A percentile compares a stretch with the other conserved stretches of the same genome.
Conservation (phyloP, 2,888 invertebrate genomes). For the Colletes collaris region DNA sequence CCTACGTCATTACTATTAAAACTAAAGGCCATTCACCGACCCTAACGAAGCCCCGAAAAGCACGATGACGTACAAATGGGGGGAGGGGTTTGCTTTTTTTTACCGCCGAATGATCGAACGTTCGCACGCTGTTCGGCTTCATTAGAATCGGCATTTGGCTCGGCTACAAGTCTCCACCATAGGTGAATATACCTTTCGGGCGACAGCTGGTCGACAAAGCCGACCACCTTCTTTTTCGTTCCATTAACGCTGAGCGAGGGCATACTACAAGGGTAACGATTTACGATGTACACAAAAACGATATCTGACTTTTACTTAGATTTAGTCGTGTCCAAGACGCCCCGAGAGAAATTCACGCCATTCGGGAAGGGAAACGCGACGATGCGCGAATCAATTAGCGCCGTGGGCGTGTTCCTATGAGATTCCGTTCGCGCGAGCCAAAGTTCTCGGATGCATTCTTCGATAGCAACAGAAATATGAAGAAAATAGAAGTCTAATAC, state of each 20-base stretch:
- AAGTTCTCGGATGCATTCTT: neutral
- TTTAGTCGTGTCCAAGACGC: constrained; percentile 20
- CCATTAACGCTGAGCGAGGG: constrained; percentile 81
- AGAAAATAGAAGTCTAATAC: too few relatives aligned
- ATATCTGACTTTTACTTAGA: constrained; percentile 28
- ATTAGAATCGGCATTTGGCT: constrained; percentile 61
- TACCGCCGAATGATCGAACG: constrained; percentile 7
- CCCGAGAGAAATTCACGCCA: constrained; percentile 35
- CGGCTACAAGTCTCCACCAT: constrained; percentile 49
- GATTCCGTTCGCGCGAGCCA: neutral
- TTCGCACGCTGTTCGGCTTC: constrained; percentile 54
- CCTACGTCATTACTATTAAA: constrained; percentile 48
- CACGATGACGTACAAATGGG: constrained; percentile 29
- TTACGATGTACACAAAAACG: constrained; percentile 60
- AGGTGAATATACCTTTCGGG: constrained; percentile 79
- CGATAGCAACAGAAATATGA: neutral
- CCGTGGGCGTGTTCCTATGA: neutral
- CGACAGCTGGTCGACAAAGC: constrained; percentile 81
- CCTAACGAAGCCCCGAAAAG: constrained; percentile 62
- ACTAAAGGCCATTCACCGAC: constrained; percentile 58
- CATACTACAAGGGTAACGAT: constrained; percentile 80
- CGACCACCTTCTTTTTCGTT: constrained; percentile 82
- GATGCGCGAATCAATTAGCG: constrained; percentile 30
- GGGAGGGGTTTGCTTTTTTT: too few relatives aligned
- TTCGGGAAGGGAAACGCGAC: neutral